Percentiles rank a stretch among this genome's conserved stretches.
Conservation (phyloP, 2,797 vertebrate genomes). For the Salmo trutta region DNA sequence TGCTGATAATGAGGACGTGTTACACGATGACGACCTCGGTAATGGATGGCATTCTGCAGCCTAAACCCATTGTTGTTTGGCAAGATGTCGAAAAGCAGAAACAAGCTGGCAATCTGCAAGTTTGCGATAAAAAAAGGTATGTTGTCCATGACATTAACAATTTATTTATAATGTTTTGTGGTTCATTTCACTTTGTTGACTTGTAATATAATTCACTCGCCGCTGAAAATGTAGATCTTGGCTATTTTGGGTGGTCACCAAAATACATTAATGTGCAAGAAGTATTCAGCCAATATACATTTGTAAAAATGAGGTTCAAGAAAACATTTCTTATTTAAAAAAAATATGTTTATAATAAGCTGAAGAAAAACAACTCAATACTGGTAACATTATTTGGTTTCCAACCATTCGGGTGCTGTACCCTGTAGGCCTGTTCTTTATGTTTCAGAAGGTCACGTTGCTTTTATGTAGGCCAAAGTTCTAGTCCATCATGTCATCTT, state of each 20-base stretch:
- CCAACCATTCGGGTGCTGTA: not conserved
- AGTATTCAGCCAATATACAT: not conserved
- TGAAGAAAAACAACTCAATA: too few relatives aligned
- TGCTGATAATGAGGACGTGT: not conserved
- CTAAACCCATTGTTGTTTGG: not conserved
- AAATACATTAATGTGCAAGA: not conserved
- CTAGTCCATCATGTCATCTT: slow-evolving; percentile 13
- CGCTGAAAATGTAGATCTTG: not conserved
- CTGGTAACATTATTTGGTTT: not conserved
- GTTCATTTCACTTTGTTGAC: not conserved
- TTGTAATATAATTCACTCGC: not conserved
- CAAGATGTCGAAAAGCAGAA: not conserved
- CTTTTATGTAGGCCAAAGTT: slow-evolving; percentile 46
- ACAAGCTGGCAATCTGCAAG: not conserved
- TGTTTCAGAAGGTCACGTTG: slow-evolving; percentile 49
- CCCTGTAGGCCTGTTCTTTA: not conserved
- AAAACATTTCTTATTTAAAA: not conserved
- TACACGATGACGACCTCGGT: not conserved
- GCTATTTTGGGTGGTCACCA: not conserved
- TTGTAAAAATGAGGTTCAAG: not conserved
- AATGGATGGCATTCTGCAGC: not conserved
- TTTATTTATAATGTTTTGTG: not conserved
- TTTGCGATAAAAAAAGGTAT: not conserved
- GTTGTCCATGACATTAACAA: not conserved
- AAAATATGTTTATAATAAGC: not conserved